Conservation (phyloP, 2,113 vertebrate genomes). For the Odocoileus virginianus region DNA sequence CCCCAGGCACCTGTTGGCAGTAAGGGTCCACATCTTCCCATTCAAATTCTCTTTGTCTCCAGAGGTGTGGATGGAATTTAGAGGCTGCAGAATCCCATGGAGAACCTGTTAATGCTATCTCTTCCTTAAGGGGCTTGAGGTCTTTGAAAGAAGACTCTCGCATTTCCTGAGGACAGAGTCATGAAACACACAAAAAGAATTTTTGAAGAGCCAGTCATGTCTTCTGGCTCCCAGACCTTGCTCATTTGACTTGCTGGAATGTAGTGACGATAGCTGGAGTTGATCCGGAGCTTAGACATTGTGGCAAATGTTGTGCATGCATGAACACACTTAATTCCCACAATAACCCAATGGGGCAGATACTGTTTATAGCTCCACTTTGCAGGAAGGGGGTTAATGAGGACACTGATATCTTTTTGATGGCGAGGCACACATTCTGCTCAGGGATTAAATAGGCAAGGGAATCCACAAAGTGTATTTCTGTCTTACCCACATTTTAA, state of each 20-base stretch:
- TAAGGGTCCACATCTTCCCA: background rate
- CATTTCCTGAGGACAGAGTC: background rate
- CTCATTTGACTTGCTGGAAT: background rate
- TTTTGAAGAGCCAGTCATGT: background rate
- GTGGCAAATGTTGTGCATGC: background rate
- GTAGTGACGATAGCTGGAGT: background rate
- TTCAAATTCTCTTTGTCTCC: background rate
- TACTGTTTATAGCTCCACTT: background rate
- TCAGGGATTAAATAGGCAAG: background rate
- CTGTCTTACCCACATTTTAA: conserved; percentile 4
- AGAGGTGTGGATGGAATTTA: background rate
- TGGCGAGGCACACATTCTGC: background rate
- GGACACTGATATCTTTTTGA: background rate
- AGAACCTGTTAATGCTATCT: background rate
- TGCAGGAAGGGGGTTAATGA: conserved; percentile 4
- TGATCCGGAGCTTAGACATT: background rate
- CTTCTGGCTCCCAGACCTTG: background rate
- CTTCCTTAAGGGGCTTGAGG: background rate
- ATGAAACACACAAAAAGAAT: background rate
- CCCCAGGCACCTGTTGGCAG: background rate
- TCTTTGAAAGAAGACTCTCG: background rate
- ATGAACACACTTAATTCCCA: background rate
- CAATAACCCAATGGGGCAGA: background rate
- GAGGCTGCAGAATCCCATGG: background rate
- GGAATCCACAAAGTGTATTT: background rate